These are phyloP conservation scores for Xyrichtys novacula DNA, from an alignment of 2,797 vertebrate genomes.

Conservation along the genomic window DNA sequence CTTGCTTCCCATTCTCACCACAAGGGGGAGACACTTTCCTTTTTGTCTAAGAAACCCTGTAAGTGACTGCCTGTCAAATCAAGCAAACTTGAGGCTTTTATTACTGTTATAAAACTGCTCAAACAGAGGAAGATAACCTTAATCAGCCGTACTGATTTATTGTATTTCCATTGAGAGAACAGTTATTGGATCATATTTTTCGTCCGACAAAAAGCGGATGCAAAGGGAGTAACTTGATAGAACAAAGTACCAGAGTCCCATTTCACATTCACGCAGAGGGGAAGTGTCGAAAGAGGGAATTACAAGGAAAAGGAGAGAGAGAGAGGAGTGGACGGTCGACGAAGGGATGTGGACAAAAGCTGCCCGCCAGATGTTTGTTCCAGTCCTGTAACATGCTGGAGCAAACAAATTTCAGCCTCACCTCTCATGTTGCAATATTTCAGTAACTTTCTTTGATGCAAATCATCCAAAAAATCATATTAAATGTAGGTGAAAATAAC, in stretches of 20 bases:
- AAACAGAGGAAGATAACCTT: constrained; percentile 12
- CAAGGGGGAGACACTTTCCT: constrained; percentile 50
- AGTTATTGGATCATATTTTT: constrained; percentile 7
- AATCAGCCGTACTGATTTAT: constrained; percentile 18
- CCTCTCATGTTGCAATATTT: constrained; percentile 43
- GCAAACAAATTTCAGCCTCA: constrained; percentile 45
- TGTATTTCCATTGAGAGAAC: not conserved
- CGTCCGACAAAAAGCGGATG: not conserved
- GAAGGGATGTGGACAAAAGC: constrained; percentile 46
- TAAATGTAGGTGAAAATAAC: too few species aligned
- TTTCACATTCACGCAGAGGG: constrained; percentile 9
- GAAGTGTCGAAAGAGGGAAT: constrained; percentile 23
- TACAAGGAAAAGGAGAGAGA: constrained; percentile 2
- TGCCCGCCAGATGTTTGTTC: constrained; percentile 76
- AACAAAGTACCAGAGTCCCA: not conserved
- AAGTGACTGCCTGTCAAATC: constrained; percentile 41
- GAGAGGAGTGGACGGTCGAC: not conserved
- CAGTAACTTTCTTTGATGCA: constrained; percentile 25
- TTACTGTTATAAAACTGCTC: constrained; percentile 34
- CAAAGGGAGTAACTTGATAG: constrained; percentile 6
- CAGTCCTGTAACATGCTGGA: constrained; percentile 44
- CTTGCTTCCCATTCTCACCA: constrained; percentile 48
- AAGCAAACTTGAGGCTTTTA: constrained; percentile 39
- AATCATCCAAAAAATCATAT: constrained; percentile 2
- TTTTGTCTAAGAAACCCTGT: constrained; percentile 15